These are phyloP conservation scores for Cataglyphis altisquamis DNA, from an alignment of 2,888 invertebrate genomes.

Conservation along the genomic window DNA sequence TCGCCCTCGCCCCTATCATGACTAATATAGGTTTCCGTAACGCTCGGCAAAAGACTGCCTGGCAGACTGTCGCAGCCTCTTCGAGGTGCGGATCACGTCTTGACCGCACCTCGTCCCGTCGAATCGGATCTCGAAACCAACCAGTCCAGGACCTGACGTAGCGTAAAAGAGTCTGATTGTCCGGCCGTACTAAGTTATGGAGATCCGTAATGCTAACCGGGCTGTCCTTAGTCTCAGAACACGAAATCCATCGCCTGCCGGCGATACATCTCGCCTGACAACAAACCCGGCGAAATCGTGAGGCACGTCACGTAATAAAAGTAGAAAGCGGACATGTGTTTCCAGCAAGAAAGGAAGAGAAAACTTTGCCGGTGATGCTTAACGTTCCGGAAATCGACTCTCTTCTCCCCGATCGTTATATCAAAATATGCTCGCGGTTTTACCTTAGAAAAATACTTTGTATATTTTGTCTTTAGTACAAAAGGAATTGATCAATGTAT, in stretches of 20 bases:
- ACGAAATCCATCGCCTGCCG: constrained; percentile 18
- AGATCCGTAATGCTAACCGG: constrained; percentile 78
- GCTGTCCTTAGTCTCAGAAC: constrained; percentile 47
- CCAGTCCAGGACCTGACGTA: constrained; percentile 74
- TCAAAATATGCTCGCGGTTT: constrained; percentile 2
- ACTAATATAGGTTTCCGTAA: constrained; percentile 82
- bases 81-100: constrained; percentile 84
- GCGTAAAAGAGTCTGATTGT: constrained; percentile 84
- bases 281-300: constrained; percentile 29
- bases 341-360: not conserved
- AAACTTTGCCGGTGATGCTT: not conserved
- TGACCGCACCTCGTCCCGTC: constrained; percentile 82
- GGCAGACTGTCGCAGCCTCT: constrained; percentile 84
- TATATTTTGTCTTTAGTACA: not conserved
- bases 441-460: not conserved
- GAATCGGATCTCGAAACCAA: constrained; percentile 72
- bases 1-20: constrained; percentile 62
- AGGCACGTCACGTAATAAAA: constrained; percentile 53
- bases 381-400: constrained; percentile 1
- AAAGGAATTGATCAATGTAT: not conserved
- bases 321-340: not conserved
- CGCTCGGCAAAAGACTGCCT: constrained; percentile 73
- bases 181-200: constrained; percentile 80
- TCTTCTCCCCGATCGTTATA: not conserved
- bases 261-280: constrained; percentile 31